Conservation (phyloP, 2,888 invertebrate species). For the Nymphalis urticae region DNA sequence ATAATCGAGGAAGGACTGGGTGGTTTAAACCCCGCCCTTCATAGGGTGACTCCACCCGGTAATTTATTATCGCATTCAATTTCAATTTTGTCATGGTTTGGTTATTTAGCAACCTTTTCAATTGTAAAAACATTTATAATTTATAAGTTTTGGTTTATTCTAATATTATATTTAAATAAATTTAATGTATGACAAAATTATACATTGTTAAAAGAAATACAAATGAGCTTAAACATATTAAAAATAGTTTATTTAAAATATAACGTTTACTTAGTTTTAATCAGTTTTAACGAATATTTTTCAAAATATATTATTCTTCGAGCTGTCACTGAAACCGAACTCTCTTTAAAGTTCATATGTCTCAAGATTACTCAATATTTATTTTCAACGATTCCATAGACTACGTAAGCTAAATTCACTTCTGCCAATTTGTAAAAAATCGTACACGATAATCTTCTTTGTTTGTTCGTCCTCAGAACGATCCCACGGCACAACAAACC, state of each 20-base stretch:
- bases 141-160: too few species aligned
- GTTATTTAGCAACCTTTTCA: background rate
- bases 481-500: constrained; percentile 60
- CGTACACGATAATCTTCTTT: constrained; percentile 35
- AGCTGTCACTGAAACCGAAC: too few species aligned
- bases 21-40: constrained; percentile 40
- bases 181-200: too few species aligned
- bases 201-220: too few species aligned
- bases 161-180: too few species aligned
- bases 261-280: too few species aligned
- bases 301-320: too few species aligned
- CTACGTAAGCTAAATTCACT: background rate
- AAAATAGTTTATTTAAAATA: too few species aligned
- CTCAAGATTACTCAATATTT: background rate
- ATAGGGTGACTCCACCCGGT: constrained; percentile 40
- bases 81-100: background rate
- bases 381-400: background rate
- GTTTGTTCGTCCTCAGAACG: constrained; percentile 39
- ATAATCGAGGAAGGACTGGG: constrained; percentile 29
- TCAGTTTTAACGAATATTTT: too few species aligned
- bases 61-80: constrained; percentile 30
- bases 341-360: too few species aligned
- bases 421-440: constrained; percentile 16
- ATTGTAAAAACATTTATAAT: too few species aligned
- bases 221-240: too few species aligned